These are phyloP conservation scores for Hylomyscus alleni DNA, from an alignment of 2,797 vertebrate species.

Conservation along the genomic window DNA sequence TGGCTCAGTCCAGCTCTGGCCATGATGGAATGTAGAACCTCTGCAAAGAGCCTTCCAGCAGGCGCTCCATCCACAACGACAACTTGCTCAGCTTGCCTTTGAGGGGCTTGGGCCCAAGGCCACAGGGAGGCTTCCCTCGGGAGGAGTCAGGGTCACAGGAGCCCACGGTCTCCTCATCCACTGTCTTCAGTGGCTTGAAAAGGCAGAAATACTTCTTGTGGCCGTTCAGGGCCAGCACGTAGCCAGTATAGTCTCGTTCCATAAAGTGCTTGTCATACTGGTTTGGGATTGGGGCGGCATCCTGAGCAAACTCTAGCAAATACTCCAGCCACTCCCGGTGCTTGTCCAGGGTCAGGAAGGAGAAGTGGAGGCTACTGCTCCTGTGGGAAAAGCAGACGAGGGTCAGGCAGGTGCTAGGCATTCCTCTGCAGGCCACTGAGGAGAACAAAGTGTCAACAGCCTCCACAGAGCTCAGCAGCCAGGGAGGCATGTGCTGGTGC, in stretches of 20 bases:
- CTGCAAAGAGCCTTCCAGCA: conserved; percentile 97
- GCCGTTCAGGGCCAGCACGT: conserved; percentile 97
- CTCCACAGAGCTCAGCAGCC: background rate
- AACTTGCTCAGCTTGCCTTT: conserved; percentile 97
- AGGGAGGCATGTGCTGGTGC: background rate
- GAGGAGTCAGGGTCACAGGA: conserved; percentile 83
- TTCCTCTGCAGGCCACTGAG: background rate
- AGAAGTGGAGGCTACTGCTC: conserved; percentile 97
- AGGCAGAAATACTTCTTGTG: conserved; percentile 99
- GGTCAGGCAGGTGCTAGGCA: accelerated
- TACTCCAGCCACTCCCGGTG: conserved; percentile 96
- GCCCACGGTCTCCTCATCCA: conserved; percentile 89
- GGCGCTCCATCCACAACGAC: conserved; percentile 98
- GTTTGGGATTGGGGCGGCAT: conserved; percentile 92
- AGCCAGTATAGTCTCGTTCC: conserved; percentile 95
- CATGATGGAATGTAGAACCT: conserved; percentile 97
- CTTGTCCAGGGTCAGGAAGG: conserved; percentile 98
- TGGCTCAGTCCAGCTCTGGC: conserved; percentile 93
- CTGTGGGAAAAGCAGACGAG: conserved; percentile 85
- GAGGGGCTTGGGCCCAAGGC: conserved; percentile 87
- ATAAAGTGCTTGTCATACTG: conserved; percentile 93
- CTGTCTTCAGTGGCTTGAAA: conserved; percentile 92
- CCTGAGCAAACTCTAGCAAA: conserved; percentile 95
- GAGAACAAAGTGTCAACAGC: background rate
- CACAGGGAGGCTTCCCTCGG: conserved; percentile 89